phyloP scores from a whole-genome alignment of 2,113 vertebrate genomes.

The Paralichthys olivaceus region DNA sequence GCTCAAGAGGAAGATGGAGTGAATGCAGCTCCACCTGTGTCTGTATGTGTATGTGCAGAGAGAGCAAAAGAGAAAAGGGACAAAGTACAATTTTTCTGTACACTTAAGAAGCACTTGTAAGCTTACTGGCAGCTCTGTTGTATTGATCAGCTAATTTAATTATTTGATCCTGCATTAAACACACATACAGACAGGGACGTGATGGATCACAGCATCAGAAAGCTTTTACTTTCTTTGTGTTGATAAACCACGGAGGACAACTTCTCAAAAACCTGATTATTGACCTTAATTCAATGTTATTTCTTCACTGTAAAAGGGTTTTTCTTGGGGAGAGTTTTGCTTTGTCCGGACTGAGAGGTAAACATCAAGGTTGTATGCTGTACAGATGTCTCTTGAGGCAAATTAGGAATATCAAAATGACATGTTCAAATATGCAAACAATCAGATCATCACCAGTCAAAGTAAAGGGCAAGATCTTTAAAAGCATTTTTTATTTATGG shows the following conservation, averaged over 20 bases:
- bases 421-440: too few species aligned
- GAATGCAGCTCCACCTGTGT: conserved; percentile 18
- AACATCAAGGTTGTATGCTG: not conserved
- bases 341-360: not conserved
- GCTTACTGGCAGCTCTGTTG: conserved; percentile 84
- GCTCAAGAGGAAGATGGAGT: conserved; percentile 77
- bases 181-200: conserved; percentile 31
- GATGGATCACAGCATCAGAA: conserved; percentile 47
- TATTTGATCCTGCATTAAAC: conserved; percentile 83
- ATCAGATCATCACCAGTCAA: too few species aligned
- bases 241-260: not conserved
- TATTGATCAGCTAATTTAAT: conserved; percentile 95
- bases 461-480: too few species aligned
- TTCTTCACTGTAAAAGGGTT: not conserved
- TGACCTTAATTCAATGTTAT: not conserved
- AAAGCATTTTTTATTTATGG: too few species aligned
- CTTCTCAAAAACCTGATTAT: not conserved
- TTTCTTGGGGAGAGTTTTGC: not conserved
- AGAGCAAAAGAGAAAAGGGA: not conserved
- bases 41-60: not conserved
- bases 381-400: too few species aligned
- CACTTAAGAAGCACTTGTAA: conserved; percentile 28
- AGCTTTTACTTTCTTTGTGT: conserved; percentile 31
- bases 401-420: too few species aligned
- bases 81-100: not conserved